Conservation (phyloP, 2,797 vertebrate species). For the Pogonophryne albipinna region DNA sequence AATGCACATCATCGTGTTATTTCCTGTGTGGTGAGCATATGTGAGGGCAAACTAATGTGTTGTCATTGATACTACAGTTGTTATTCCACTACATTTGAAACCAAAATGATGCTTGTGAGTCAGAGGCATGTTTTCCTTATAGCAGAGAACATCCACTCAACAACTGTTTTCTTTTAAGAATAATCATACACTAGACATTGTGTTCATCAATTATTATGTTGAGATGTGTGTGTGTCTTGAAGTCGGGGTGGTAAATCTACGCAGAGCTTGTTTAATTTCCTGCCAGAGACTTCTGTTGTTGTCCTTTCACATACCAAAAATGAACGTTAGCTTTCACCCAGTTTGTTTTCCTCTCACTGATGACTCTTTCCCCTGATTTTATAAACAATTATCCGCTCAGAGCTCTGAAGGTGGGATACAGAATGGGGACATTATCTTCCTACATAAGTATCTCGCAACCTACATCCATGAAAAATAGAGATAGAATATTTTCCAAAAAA, state of each 20-base stretch:
- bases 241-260: not conserved
- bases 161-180: not conserved
- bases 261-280: not conserved
- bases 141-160: not conserved
- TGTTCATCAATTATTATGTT: not conserved
- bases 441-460: not conserved
- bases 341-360: constrained; percentile 7
- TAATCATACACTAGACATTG: not conserved
- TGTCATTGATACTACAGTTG: constrained; percentile 10
- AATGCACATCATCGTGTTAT: constrained; percentile 15
- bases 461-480: not conserved
- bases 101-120: constrained; percentile 13
- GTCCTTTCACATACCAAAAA: not conserved
- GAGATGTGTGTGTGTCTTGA: not conserved
- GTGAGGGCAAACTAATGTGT: constrained; percentile 19
- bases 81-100: constrained; percentile 21
- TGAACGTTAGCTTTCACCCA: not conserved
- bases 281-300: not conserved
- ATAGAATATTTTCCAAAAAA: not conserved
- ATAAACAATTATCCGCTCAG: constrained; percentile 5
- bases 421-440: not conserved
- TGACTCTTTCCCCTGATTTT: constrained; percentile 11
- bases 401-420: not conserved
- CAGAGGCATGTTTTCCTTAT: not conserved
- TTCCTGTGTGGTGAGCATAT: constrained; percentile 23